Base-by-base conservation (phyloP, 2,888 invertebrate species). In the Mechanitis mazaeus region DNA sequence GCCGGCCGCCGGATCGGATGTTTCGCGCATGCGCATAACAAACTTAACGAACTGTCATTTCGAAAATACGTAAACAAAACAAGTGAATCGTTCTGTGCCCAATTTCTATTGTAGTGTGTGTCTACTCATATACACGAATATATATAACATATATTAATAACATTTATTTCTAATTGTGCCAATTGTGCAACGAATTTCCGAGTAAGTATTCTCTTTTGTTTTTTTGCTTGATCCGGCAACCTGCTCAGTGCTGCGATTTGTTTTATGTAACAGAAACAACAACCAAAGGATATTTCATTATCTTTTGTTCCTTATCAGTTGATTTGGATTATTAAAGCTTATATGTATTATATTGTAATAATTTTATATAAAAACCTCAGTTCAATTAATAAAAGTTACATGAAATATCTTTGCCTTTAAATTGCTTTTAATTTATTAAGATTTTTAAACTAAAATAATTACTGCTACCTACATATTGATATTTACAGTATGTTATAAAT, bases 11-110 rank as follows among this genome's bases (percentile, higher is more conserved):
- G 71, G 61, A 69, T 71, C 60, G 72, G 74, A 76, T 46, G 74
- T 66, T 68, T 54, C 76, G 79, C 88, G 89, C 87, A 85, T 85
- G 87, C 87, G 88, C 71, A 71, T 45, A 12, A 59, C 58, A 58
- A 67, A 69, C 66, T 69, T 54, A 72, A 68, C 78, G 76, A 73
- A 78, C 80, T 81, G 83, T 82, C 84, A 81, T 75, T 79, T 78
- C 79, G 79, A 80, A 78, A 76, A 75, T 77, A 82, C 80, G 85
- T 84, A 87, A 87, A 85, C 83, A 87, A 20, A 85, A 85, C 82
- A 84, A 86, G 84, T 86, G 86, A 78, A 66, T 60, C 54, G 69
- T 74, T 73, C 74, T 73, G 76, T 75, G 86, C 77, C 75, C 70
- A 72, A 77, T 75, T 68, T 61, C 64, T 66, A 66, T 68, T 67